A percentile compares a stretch with the other conserved stretches of the same genome.
These are phyloP conservation scores for Galaxias olidus DNA, from an alignment of 2,797 vertebrate species.

Conservation along the genomic window DNA sequence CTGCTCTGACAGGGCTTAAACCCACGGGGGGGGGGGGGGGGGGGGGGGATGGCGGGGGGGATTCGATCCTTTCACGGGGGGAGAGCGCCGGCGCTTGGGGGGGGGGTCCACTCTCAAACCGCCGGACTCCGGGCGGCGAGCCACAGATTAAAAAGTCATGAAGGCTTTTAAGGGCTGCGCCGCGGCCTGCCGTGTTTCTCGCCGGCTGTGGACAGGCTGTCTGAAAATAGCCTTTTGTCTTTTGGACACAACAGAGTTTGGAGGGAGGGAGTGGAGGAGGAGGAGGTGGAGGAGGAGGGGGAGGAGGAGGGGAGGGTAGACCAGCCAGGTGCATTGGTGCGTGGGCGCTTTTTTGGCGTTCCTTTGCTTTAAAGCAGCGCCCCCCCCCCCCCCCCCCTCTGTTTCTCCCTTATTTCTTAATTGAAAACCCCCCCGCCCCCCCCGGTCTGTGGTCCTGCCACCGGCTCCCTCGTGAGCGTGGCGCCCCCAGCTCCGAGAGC, in stretches of 20 bases:
- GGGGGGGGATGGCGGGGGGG: slow-evolving; percentile 16
- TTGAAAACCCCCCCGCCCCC: too few species aligned
- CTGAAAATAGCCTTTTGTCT: slow-evolving; percentile 83
- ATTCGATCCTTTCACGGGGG: slow-evolving; percentile 65
- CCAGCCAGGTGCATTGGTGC: slow-evolving; percentile 58
- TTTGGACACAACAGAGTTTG: slow-evolving; percentile 69
- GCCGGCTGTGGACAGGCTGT: slow-evolving; percentile 65
- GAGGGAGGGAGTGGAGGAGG: neutral
- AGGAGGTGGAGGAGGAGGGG: slow-evolving; percentile 31
- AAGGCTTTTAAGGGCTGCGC: slow-evolving; percentile 77
- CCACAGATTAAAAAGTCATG: slow-evolving; percentile 82
- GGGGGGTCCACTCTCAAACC: slow-evolving; percentile 66
- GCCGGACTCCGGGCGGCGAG: slow-evolving; percentile 66
- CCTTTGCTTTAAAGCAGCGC: slow-evolving; percentile 65
- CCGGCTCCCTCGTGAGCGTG: slow-evolving; percentile 40
- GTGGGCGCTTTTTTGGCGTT: slow-evolving; percentile 56
- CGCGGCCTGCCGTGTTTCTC: slow-evolving; percentile 52
- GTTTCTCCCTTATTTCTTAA: slow-evolving; percentile 63
- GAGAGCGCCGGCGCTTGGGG: slow-evolving; percentile 37
- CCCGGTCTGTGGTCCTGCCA: slow-evolving; percentile 46
- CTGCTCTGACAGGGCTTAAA: slow-evolving; percentile 68
- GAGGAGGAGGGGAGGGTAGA: slow-evolving; percentile 27
- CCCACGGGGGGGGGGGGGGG: slow-evolving; percentile 15
- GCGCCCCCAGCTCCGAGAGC: slow-evolving; percentile 34
- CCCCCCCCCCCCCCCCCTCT: slow-evolving; percentile 2